Evolutionary conservation across 2,888 invertebrate species (phyloP).

Genomic region (Ectobius pallidus): DNA sequence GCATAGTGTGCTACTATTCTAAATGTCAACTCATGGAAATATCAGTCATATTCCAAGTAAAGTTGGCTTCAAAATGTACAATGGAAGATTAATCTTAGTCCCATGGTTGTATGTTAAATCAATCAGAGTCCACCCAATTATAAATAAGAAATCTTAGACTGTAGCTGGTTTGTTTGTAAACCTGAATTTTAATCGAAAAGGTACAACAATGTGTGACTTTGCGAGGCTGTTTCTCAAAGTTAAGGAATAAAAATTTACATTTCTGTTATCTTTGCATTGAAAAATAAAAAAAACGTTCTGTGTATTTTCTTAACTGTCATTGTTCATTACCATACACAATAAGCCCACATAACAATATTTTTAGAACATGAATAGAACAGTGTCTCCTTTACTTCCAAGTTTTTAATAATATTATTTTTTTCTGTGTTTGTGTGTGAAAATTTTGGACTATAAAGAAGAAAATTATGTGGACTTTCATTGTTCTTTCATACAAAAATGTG

Average conservation of each 20-base stretch:
- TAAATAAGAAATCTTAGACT: too few species aligned
- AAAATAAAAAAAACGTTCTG: too few species aligned
- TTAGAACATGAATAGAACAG: too few species aligned
- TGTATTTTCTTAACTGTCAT: too few species aligned
- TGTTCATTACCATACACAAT: too few species aligned
- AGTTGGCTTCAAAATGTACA: constrained; percentile 3
- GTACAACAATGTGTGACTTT: background rate
- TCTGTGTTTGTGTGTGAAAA: too few species aligned
- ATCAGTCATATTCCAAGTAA: background rate
- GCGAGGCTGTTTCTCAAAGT: background rate
- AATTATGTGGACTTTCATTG: background rate
- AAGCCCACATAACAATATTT: too few species aligned
- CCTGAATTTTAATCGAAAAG: background rate
- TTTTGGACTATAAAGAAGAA: background rate
- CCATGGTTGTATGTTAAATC: too few species aligned
- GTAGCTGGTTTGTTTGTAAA: too few species aligned
- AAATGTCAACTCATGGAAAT: background rate
- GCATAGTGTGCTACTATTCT: constrained; percentile 5
- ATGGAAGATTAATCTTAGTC: background rate
- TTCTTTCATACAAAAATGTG: background rate
- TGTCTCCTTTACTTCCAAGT: too few species aligned
- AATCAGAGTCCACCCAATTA: background rate
- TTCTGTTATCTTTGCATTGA: too few species aligned
- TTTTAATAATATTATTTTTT: background rate
- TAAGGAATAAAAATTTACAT: too few species aligned